Conservation (phyloP, 2,113 vertebrate species). For the Zonotrichia leucophrys region DNA sequence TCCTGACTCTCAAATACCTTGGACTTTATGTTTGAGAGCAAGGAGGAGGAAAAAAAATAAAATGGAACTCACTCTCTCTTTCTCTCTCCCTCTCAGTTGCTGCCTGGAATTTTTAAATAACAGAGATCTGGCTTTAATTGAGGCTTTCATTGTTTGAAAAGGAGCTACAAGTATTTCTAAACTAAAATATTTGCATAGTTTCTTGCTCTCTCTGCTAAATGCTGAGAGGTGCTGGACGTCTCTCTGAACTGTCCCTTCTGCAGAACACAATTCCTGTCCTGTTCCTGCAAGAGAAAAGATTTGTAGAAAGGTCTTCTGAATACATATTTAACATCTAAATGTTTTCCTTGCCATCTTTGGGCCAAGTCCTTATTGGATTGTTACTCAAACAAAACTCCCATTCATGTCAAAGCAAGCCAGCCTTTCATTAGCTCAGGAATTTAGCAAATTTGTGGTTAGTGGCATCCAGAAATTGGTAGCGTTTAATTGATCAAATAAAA, state of each 20-base stretch:
- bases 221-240: conserved; percentile 38
- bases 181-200: conserved; percentile 65
- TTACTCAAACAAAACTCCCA: conserved; percentile 68
- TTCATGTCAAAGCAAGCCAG: conserved; percentile 67
- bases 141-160: conserved; percentile 62
- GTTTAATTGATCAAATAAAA: conserved; percentile 57
- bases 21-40: neutral
- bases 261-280: conserved; percentile 45
- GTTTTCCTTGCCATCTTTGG: conserved; percentile 64
- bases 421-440: conserved; percentile 68
- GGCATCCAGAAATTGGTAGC: conserved; percentile 55
- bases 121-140: conserved; percentile 51
- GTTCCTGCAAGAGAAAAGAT: conserved; percentile 35
- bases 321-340: conserved; percentile 69
- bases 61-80: neutral
- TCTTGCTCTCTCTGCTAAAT: conserved; percentile 30
- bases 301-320: conserved; percentile 54
- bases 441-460: conserved; percentile 62
- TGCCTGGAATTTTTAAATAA: conserved; percentile 59
- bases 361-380: conserved; percentile 64
- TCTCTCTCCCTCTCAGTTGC: conserved; percentile 3
- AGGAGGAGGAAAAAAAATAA: neutral
- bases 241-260: neutral
- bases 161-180: conserved; percentile 37
- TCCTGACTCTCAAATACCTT: neutral